These are phyloP conservation scores for Zaprionus lachaisei DNA, from an alignment of 1,140 invertebrate species.

Conservation along the genomic window DNA sequence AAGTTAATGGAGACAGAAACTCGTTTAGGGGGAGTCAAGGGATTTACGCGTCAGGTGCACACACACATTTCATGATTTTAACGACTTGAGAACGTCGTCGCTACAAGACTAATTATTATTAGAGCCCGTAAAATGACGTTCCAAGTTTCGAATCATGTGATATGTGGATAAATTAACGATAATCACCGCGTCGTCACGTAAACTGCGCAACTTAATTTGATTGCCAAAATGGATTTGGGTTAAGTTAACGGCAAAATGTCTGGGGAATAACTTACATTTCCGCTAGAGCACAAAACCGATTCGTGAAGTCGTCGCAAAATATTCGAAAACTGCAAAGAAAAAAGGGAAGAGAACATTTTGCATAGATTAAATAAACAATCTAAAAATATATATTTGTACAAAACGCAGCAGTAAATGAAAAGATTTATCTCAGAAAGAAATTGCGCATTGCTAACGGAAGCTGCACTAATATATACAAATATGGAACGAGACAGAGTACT, in stretches of 20 bases:
- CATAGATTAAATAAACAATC: conserved; percentile 52
- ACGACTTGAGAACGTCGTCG: conserved; percentile 52
- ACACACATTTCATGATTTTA: conserved; percentile 52
- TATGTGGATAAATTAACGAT: conserved; percentile 47
- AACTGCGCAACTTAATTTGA: conserved; percentile 34
- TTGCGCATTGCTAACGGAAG: conserved; percentile 70
- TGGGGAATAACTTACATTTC: conserved; percentile 63
- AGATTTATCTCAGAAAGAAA: conserved; percentile 67
- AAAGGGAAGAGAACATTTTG: conserved; percentile 43
- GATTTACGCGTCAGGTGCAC: conserved; percentile 8
- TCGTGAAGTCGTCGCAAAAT: conserved; percentile 30
- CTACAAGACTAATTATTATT: conserved; percentile 64
- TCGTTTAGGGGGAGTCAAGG: background rate
- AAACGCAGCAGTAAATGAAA: conserved; percentile 4
- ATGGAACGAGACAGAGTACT: conserved; percentile 33
- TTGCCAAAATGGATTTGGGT: conserved; percentile 44
- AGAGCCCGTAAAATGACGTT: conserved; percentile 52
- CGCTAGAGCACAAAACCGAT: conserved; percentile 33
- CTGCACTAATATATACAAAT: conserved; percentile 24
- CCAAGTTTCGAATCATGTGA: conserved; percentile 54
- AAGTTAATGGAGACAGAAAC: background rate
- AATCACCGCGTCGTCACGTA: conserved; percentile 46
- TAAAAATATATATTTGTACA: conserved; percentile 30
- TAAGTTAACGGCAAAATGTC: conserved; percentile 36
- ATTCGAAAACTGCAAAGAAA: conserved; percentile 48